Conservation (phyloP, 2,888 invertebrate species). For the Agrilus cyanescens region DNA sequence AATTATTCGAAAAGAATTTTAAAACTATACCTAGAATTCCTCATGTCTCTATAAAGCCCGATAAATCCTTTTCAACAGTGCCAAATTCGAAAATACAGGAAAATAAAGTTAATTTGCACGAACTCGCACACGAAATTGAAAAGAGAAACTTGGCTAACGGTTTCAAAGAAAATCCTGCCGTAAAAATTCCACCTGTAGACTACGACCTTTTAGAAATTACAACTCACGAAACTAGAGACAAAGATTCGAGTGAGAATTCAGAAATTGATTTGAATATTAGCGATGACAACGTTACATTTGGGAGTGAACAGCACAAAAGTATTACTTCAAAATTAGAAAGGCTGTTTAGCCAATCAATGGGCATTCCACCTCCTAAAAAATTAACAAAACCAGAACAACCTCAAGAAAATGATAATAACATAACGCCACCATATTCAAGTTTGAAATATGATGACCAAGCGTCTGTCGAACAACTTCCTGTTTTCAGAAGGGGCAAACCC, state of each 20-base stretch:
- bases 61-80: no score
- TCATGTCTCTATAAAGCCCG: no score
- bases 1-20: not conserved
- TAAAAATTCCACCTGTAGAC: not conserved
- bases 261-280: not conserved
- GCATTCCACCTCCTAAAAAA: constrained; percentile 5
- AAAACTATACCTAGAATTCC: no score
- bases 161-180: no score
- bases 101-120: no score
- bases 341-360: constrained; percentile 7
- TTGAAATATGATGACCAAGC: no score
- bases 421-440: no score
- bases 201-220: constrained; percentile 1
- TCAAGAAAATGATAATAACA: constrained; percentile 1
- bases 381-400: constrained; percentile 13
- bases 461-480: no score
- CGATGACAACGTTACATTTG: constrained; percentile 14
- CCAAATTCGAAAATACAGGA: no score
- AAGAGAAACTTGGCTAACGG: no score
- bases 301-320: constrained; percentile 13
- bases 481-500: no score
- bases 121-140: no score
- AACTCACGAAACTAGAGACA: constrained; percentile 4
- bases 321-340: constrained; percentile 12
- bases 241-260: not conserved